Evolutionary conservation across 2,113 vertebrate species (phyloP), one percentile per base, ranked within the genome.

Genomic region (Marmota monax): DNA sequence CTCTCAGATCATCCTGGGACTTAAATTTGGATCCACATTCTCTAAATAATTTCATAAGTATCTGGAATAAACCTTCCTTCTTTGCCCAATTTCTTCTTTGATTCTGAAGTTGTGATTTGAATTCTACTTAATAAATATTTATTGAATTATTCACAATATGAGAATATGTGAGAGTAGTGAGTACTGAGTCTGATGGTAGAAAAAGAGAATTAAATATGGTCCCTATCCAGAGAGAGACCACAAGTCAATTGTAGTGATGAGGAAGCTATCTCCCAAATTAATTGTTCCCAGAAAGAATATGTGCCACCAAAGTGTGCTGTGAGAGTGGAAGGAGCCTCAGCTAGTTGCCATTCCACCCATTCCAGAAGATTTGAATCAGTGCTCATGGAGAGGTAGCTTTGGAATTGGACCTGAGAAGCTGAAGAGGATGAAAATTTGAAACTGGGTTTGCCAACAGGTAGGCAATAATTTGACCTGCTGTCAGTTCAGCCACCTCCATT

Each of bases 91-190:
- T 95, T 96, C 51, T 74, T 88, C 2, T 74, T 90, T 8, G 25
- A 88, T 20, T 83, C 32, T 51, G 37, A 93, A 92, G 34, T 83
- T 12, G 7, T 51, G 5, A 86, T 92, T 92, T 82, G 29, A 90
- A 65, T 95, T 91, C 11, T 0, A 34, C 17, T 61, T 93, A 58
- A 51, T 91, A 83, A 88, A 82, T 85, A 95, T 87, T 84, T 80
- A 88, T 79, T 80, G 13, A 79, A 39, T 72, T 92, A 67, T 51
- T 79, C 70, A 74, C n/a, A 90, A 58, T 86, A 27, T 72, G 48
- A 82, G 61, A 85, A 53, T 34, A 45, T 67, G 14, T n/a, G 34
- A 20, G 6, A 65, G 39, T 77, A 39, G 73, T 65, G 29, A 86
- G 11, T 51, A 61, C 25, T 25, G 22, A 32, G 2, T 25, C 48